Evolutionary conservation across 2,888 invertebrate species (phyloP).

Genomic region (Eubasilissa splendida): DNA sequence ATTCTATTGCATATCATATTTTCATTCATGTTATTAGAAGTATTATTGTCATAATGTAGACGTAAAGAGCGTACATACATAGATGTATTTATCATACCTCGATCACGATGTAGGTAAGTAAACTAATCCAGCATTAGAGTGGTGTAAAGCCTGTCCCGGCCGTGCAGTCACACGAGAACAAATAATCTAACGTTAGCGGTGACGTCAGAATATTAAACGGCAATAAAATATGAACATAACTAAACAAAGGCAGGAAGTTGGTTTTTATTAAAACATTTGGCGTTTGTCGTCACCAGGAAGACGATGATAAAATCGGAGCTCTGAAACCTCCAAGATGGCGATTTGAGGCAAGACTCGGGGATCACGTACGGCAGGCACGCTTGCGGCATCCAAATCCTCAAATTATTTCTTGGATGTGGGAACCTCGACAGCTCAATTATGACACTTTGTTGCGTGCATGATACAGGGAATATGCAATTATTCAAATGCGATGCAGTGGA

Average conservation of each 20-base stretch:
- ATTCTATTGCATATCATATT: no score
- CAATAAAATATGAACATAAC: constrained; percentile 34
- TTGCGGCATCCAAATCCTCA: constrained; percentile 43
- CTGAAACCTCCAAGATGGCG: constrained; percentile 51
- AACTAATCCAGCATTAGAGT: no score
- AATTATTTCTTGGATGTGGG: constrained; percentile 45
- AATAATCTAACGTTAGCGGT: constrained; percentile 14
- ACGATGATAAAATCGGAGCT: constrained; percentile 54
- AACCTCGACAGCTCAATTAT: constrained; percentile 40
- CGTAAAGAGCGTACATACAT: no score
- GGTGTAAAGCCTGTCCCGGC: no score
- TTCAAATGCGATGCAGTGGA: constrained; percentile 1
- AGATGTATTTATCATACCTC: no score
- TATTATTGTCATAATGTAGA: no score
- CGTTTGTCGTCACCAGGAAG: constrained; percentile 55
- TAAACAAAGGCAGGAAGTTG: constrained; percentile 52
- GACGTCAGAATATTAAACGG: constrained; percentile 34
- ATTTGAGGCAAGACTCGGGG: constrained; percentile 24
- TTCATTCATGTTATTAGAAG: no score
- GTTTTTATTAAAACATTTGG: constrained; percentile 52
- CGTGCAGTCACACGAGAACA: not conserved
- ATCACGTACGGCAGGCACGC: constrained; percentile 47
- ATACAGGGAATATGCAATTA: constrained; percentile 3
- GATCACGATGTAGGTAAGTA: no score
- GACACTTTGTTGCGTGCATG: constrained; percentile 18